Evolutionary conservation across 2,888 invertebrate species (phyloP).

Genomic region (Hirtodrosophila cameraria): DNA sequence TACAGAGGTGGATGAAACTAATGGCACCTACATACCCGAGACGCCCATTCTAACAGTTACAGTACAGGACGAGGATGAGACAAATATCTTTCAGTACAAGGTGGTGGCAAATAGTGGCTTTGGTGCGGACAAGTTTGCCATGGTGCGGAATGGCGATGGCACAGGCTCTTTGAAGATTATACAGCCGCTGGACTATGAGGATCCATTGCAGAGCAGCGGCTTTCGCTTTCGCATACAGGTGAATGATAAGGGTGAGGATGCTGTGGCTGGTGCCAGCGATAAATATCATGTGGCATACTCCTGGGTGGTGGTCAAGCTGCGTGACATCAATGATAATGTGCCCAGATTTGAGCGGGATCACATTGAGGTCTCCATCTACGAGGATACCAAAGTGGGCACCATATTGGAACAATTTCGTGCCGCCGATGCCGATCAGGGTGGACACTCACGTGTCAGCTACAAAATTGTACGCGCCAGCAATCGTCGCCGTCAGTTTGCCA

Average conservation of each 20-base stretch:
- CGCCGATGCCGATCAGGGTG: slow-evolving; percentile 96
- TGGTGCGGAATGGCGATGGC: slow-evolving; percentile 97
- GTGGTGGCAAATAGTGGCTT: slow-evolving; percentile 96
- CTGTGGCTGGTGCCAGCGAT: slow-evolving; percentile 96
- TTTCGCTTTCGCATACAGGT: slow-evolving; percentile 97
- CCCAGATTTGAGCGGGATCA: slow-evolving; percentile 96
- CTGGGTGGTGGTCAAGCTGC: slow-evolving; percentile 95
- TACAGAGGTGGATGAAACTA: slow-evolving; percentile 97
- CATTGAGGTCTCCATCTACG: slow-evolving; percentile 94
- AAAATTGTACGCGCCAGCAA: slow-evolving; percentile 95
- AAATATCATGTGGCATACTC: slow-evolving; percentile 98
- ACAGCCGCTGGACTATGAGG: slow-evolving; percentile 97
- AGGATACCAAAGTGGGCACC: slow-evolving; percentile 95
- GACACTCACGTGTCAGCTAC: slow-evolving; percentile 94
- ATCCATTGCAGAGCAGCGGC: slow-evolving; percentile 95
- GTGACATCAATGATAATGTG: slow-evolving; percentile 98
- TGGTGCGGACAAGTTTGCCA: slow-evolving; percentile 97
- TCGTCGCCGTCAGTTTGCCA: slow-evolving; percentile 95
- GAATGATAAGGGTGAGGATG: slow-evolving; percentile 95
- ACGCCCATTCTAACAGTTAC: slow-evolving; percentile 96
- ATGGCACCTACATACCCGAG: slow-evolving; percentile 94
- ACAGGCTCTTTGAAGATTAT: slow-evolving; percentile 97
- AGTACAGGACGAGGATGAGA: slow-evolving; percentile 97
- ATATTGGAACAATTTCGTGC: slow-evolving; percentile 96
- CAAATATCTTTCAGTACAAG: slow-evolving; percentile 97